Evolutionary conservation across 2,797 vertebrate species (phyloP).

Genomic region (Manis javanica): DNA sequence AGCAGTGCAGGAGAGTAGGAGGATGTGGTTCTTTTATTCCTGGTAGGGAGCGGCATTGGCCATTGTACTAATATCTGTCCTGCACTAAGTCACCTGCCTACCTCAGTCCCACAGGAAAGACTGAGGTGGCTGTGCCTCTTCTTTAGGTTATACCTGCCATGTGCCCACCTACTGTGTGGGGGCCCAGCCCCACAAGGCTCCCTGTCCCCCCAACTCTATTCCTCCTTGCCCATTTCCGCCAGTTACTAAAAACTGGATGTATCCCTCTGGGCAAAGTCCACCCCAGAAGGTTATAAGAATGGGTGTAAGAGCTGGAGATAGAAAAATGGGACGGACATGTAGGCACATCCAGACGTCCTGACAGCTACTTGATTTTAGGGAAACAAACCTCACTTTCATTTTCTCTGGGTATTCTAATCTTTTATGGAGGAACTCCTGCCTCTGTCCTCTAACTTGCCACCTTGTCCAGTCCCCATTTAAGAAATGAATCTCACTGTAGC

Average conservation of each 20-base stretch:
- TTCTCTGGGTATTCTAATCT: neutral
- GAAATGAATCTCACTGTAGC: neutral
- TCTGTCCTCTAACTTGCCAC: neutral
- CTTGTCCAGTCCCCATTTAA: neutral
- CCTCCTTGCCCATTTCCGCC: neutral
- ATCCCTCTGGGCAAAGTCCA: constrained; percentile 60
- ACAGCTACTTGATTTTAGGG: neutral
- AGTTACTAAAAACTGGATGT: constrained; percentile 59
- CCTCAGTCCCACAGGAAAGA: neutral
- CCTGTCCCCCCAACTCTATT: neutral
- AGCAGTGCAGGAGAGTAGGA: neutral
- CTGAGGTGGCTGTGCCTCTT: neutral
- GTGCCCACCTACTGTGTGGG: neutral
- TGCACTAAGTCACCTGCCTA: neutral
- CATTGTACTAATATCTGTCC: constrained; percentile 53
- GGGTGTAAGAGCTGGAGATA: neutral
- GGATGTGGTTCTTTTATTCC: neutral
- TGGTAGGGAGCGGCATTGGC: constrained; percentile 59
- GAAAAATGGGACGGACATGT: neutral
- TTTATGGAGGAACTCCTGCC: neutral
- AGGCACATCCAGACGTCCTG: neutral
- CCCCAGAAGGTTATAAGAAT: neutral
- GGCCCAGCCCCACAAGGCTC: neutral
- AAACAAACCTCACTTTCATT: neutral
- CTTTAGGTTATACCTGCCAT: neutral